Percentiles rank a stretch among this genome's conserved stretches.
Conservation (phyloP, 1,140 invertebrate species). For the Panagrolaimus sp. region DNA sequence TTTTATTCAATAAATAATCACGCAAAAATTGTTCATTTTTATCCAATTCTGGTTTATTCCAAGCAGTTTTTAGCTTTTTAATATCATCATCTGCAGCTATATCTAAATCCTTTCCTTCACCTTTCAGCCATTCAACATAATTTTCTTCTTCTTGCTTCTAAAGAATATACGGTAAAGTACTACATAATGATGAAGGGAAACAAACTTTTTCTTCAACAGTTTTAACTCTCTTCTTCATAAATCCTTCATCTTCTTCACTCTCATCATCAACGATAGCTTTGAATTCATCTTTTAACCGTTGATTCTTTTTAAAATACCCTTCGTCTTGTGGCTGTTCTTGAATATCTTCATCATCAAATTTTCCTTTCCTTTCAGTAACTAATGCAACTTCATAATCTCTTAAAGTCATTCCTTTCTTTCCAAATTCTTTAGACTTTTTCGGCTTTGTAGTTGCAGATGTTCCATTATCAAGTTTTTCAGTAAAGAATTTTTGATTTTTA, state of each 20-base stretch:
- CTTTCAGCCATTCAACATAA: constrained; percentile 75
- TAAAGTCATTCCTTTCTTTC: constrained; percentile 65
- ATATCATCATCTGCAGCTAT: constrained; percentile 59
- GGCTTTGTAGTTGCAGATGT: constrained; percentile 28
- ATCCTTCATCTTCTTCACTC: constrained; percentile 58
- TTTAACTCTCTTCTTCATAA: constrained; percentile 66
- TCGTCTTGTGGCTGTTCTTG: constrained; percentile 19
- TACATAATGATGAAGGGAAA: constrained; percentile 13
- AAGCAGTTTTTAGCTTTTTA: constrained; percentile 73
- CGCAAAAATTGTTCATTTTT: constrained; percentile 78
- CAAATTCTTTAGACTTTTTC: not conserved
- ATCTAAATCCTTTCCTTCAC: constrained; percentile 66
- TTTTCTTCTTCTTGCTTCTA: constrained; percentile 67
- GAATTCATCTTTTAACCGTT: constrained; percentile 67
- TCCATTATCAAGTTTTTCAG: constrained; percentile 58
- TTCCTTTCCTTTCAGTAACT: constrained; percentile 68
- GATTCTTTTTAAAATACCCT: constrained; percentile 68
- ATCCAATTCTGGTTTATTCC: constrained; percentile 74
- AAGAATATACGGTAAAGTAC: constrained; percentile 12
- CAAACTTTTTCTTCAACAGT: constrained; percentile 65
- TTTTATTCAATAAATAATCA: constrained; percentile 85
- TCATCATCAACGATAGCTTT: constrained; percentile 55
- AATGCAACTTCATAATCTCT: constrained; percentile 76
- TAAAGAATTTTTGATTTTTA: constrained; percentile 70
- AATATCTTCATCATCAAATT: constrained; percentile 50